Base-by-base conservation (phyloP, 2,797 vertebrate species). In the Rhinophrynus dorsalis region DNA sequence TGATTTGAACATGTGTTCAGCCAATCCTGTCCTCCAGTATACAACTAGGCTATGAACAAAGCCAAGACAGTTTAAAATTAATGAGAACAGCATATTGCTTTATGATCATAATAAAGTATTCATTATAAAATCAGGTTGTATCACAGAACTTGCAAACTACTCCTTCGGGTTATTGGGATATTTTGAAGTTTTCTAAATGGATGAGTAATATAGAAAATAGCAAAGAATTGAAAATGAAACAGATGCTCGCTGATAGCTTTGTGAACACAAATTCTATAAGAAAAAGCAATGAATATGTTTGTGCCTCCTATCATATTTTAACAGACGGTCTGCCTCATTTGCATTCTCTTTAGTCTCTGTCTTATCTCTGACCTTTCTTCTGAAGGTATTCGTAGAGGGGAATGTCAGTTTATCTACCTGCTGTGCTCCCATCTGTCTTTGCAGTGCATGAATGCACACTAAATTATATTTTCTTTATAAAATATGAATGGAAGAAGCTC, bases 381-480 rank as follows among this genome's bases (percentile, higher is more conserved):
- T 85, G 84, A 84, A 88, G 68, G 68, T 59, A 82, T 85, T 87
- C 81, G 76, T 76, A 65, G 85, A 85, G 82, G 81, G 83, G 85
- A 89, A 87, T 87, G 83, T 83, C 85, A 86, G 77, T 89, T 91
- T 90, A 89, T 83, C 80, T 85, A 78, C 86, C 88, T 90, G 85
- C 88, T 91, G 89, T 85, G 84, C 77, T 78, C 80, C 89, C 88
- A 90, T 87, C 88, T 91, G 89, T 71, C 78, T 82, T 67, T 68
- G 78, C 65, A 78, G 80, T 24, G 29, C 80, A 81, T 44, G 59
- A 74, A 80, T 83, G 84, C 76, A 73, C 78, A 84, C 82, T 85
- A 85, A 67, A 90, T 88, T 86, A 76, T 74, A 83, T 85, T 89
- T 86, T 64, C 82, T 87, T 85, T 86, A 84, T 74, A 80, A 81